Percentiles rank a stretch among this genome's conserved stretches.
These are phyloP conservation scores for Aplysina aerophoba DNA, from an alignment of 37 sponge, comb jelly and placozoan species.

Conservation along the genomic window DNA sequence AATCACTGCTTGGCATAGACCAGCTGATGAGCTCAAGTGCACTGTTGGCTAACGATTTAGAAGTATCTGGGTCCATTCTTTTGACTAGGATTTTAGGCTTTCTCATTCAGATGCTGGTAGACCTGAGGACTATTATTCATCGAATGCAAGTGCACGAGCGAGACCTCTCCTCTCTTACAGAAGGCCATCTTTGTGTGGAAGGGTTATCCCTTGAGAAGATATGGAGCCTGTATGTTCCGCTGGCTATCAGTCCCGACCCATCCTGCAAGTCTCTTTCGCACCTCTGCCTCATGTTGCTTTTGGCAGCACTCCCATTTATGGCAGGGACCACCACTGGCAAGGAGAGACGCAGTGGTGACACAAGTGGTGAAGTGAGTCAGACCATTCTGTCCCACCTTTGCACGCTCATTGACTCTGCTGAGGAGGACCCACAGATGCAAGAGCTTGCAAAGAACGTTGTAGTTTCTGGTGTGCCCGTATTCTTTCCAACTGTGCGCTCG, in stretches of 20 bases:
- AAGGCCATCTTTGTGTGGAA: constrained; percentile 68
- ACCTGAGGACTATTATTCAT: constrained; percentile 36
- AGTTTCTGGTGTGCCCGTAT: constrained; percentile 74
- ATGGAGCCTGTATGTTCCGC: constrained; percentile 75
- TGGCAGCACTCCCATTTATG: constrained; percentile 59
- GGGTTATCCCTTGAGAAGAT: constrained; percentile 74
- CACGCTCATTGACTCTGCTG: constrained; percentile 55
- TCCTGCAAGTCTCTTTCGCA: constrained; percentile 15
- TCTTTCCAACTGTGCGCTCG: constrained; percentile 77
- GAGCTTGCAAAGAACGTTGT: constrained; percentile 73
- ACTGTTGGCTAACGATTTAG: neutral
- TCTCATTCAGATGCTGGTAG: constrained; percentile 48
- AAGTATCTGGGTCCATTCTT: neutral
- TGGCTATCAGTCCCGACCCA: constrained; percentile 43
- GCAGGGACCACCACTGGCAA: neutral
- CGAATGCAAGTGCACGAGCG: constrained; percentile 20
- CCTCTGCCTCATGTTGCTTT: constrained; percentile 55
- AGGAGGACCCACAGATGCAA: constrained; percentile 5
- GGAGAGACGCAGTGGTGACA: neutral
- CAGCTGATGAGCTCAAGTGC: neutral
- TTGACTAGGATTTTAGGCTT: constrained; percentile 46
- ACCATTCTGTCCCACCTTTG: constrained; percentile 70
- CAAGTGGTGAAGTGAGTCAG: neutral
- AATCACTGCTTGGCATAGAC: neutral
- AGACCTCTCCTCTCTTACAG: constrained; percentile 46